A percentile compares a stretch with the other conserved stretches of the same genome.
phyloP scores from a whole-genome alignment of 2,797 vertebrate species.

The Silurus aristotelis region DNA sequence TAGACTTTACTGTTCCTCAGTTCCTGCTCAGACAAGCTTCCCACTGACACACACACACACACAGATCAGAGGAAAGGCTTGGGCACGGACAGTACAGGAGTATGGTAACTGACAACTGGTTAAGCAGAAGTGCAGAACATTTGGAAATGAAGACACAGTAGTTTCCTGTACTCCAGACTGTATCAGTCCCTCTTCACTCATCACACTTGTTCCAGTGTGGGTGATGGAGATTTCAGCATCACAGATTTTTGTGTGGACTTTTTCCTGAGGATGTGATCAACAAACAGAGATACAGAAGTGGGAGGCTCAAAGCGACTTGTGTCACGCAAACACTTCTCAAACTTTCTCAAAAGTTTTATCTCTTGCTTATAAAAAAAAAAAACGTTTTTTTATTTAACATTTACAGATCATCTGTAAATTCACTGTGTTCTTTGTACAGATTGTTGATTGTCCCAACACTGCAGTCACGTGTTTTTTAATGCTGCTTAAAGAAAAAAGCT shows the following conservation, averaged over 20 bases:
- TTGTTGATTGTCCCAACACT: not conserved
- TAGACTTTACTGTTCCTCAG: not conserved
- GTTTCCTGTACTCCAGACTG: not conserved
- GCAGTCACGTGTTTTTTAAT: not conserved
- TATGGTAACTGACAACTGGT: too few species aligned
- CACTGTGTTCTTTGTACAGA: not conserved
- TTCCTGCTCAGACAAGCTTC: not conserved
- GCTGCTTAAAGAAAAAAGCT: slow-evolving; percentile 23
- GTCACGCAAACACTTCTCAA: slow-evolving; percentile 21
- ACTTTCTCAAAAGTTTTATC: not conserved
- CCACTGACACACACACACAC: not conserved
- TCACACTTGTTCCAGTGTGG: slow-evolving; percentile 50
- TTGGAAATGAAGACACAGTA: too few species aligned
- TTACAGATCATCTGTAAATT: not conserved
- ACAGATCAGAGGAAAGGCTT: not conserved
- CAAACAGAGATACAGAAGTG: slow-evolving; percentile 23
- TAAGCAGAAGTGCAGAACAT: not conserved
- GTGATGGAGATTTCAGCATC: slow-evolving; percentile 42
- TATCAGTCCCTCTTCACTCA: not conserved
- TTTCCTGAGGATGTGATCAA: slow-evolving; percentile 44
- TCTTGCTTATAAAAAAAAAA: not conserved
- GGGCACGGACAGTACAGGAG: not conserved
- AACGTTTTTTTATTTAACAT: not conserved
- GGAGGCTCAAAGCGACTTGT: slow-evolving; percentile 45
- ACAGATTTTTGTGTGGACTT: slow-evolving; percentile 34